Conservation (phyloP, 1,140 invertebrate species). For the Caenorhabditis remanei region DNA sequence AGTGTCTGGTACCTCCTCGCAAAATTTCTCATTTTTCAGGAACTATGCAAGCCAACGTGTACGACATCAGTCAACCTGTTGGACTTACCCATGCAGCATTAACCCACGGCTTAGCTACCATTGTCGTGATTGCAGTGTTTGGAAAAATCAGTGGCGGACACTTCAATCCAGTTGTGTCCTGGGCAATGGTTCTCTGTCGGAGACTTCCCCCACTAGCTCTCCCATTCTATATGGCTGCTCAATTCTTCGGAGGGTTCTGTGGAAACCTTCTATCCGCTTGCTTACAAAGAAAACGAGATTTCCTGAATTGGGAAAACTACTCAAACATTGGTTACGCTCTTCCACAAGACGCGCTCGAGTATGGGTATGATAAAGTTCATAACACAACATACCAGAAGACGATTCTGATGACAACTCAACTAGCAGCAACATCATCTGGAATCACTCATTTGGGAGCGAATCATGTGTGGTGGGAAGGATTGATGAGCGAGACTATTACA, state of each 20-base stretch:
- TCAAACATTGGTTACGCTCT: neutral
- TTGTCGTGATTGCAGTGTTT: slow-evolving; percentile 73
- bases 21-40: neutral
- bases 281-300: slow-evolving; percentile 37
- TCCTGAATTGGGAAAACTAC: slow-evolving; percentile 27
- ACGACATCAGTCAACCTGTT: slow-evolving; percentile 33
- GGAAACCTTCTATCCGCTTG: slow-evolving; percentile 75
- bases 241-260: slow-evolving; percentile 77
- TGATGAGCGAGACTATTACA: slow-evolving; percentile 75
- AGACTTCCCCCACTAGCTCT: slow-evolving; percentile 70
- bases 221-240: slow-evolving; percentile 74
- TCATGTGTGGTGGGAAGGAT: slow-evolving; percentile 47
- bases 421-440: slow-evolving; percentile 64
- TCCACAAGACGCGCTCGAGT: neutral
- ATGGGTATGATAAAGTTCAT: slow-evolving; percentile 39
- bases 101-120: slow-evolving; percentile 77
- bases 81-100: slow-evolving; percentile 67
- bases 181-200: slow-evolving; percentile 73
- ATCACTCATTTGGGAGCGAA: slow-evolving; percentile 27
- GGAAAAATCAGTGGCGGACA: slow-evolving; percentile 79
- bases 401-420: slow-evolving; percentile 39
- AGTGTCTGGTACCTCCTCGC: too few species aligned
- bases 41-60: slow-evolving; percentile 42
- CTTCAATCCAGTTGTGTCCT: slow-evolving; percentile 79
- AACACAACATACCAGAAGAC: neutral